Evolutionary conservation across 2,113 vertebrate species (phyloP).

Genomic region (Passer montanus): DNA sequence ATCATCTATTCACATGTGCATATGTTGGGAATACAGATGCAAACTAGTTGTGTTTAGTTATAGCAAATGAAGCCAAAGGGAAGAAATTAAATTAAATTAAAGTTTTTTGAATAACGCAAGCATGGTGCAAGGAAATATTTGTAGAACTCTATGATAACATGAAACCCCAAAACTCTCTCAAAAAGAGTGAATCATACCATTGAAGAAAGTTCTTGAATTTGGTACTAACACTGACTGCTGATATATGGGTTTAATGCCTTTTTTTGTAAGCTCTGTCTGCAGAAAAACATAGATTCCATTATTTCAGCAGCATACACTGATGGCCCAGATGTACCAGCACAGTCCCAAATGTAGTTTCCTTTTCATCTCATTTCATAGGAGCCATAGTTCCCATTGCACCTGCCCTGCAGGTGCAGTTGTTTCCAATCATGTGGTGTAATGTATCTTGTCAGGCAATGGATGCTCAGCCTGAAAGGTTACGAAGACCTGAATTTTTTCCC

Average conservation of each 20-base stretch:
- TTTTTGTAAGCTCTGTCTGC: not conserved
- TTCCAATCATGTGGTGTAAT: not conserved
- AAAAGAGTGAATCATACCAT: not conserved
- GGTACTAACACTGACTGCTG: not conserved
- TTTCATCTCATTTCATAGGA: not conserved
- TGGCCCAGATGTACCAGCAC: not conserved
- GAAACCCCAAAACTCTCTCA: not conserved
- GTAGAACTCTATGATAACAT: not conserved
- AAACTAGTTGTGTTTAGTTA: not conserved
- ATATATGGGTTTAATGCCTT: not conserved
- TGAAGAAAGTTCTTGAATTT: not conserved
- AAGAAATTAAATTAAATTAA: not conserved
- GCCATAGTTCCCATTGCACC: not conserved
- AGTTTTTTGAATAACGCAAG: not conserved
- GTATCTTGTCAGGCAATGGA: not conserved
- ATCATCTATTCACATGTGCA: rapidly evolving
- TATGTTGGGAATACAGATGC: not conserved
- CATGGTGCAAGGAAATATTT: not conserved
- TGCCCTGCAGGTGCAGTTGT: not conserved
- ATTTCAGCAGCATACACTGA: not conserved
- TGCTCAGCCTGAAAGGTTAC: not conserved
- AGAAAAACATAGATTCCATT: not conserved
- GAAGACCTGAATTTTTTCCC: not conserved
- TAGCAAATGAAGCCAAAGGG: not conserved
- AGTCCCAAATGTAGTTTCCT: not conserved